These are phyloP conservation scores for Patiria miniata DNA, from an alignment of 35 echinoderm and acorn worm species.

Conservation along the genomic window DNA sequence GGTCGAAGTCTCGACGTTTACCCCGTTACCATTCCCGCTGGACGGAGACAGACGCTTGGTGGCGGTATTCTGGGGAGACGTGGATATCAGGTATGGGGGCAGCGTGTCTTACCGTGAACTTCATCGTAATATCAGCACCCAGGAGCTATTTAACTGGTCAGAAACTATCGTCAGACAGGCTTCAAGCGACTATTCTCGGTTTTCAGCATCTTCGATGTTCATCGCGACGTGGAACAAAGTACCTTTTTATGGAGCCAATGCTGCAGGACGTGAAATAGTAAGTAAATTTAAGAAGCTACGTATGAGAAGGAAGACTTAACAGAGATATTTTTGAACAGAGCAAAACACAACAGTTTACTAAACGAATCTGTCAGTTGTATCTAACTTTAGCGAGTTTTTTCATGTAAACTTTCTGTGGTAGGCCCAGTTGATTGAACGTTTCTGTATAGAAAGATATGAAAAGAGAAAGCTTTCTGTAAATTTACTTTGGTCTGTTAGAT, in stretches of 20 bases:
- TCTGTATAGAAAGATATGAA: no score
- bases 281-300: no score
- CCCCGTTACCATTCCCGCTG: constrained; percentile 58
- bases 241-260: neutral
- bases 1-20: constrained; percentile 47
- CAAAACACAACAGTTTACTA: no score
- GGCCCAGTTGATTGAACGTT: no score
- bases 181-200: neutral
- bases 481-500: no score
- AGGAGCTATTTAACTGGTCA: neutral
- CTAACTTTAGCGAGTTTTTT: no score
- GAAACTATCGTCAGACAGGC: neutral
- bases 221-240: constrained; percentile 55
- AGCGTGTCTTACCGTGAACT: constrained; percentile 5
- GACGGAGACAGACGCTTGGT: constrained; percentile 59
- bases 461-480: no score
- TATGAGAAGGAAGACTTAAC: no score
- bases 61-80: constrained; percentile 83
- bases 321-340: no score
- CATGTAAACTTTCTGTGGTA: no score
- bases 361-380: no score
- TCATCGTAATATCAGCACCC: neutral
- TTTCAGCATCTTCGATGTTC: constrained; percentile 40
- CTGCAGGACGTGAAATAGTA: no score
- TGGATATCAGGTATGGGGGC: constrained; percentile 31